Percentiles rank a stretch among this genome's conserved stretches.
Evolutionary conservation across 2,797 vertebrate species (phyloP).

Genomic region (Lutjanus campechanus): DNA sequence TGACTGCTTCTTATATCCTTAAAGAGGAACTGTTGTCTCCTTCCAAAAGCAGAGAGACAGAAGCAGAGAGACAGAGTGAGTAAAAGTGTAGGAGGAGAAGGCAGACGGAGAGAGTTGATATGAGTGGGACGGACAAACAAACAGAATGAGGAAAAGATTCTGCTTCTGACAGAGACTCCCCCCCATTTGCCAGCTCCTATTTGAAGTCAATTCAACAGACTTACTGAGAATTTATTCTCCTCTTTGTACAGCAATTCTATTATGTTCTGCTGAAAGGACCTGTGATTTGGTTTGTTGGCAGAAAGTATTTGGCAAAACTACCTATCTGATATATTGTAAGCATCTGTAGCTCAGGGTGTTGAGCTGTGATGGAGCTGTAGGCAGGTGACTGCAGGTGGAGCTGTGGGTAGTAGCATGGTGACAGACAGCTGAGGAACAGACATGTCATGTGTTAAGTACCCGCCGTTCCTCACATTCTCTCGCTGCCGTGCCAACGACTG

Average conservation of each 20-base stretch:
- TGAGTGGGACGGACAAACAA: conserved; percentile 14
- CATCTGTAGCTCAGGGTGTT: too few species aligned
- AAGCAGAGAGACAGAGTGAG: neutral
- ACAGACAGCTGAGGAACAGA: conserved; percentile 13
- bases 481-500: neutral
- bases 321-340: neutral
- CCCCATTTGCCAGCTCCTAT: neutral
- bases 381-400: neutral
- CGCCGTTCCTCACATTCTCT: neutral
- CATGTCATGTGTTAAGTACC: neutral
- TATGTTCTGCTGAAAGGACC: neutral
- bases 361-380: neutral
- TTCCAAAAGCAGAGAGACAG: conserved; percentile 18
- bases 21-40: conserved; percentile 23
- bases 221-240: neutral
- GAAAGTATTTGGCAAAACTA: neutral
- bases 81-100: conserved; percentile 27
- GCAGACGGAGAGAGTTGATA: conserved; percentile 10
- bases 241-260: neutral
- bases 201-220: conserved; percentile 27
- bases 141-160: conserved; percentile 18
- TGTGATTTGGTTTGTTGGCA: neutral
- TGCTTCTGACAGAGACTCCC: conserved; percentile 30
- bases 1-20: conserved; percentile 12
- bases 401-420: neutral